Conservation (phyloP, 1,140 invertebrate genomes). For the Drosophila leontia region DNA sequence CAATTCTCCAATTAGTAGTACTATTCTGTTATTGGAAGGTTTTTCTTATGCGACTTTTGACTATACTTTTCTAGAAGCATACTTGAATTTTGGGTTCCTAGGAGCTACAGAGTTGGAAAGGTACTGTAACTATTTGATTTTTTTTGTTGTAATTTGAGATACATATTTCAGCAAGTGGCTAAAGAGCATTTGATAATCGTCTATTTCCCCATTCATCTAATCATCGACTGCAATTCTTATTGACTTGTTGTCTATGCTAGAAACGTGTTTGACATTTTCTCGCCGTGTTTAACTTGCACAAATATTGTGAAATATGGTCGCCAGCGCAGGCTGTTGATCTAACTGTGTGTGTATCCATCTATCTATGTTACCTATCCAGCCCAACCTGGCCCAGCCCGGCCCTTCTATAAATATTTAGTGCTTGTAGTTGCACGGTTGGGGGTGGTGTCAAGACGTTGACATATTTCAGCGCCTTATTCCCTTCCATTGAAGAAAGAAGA, state of each 20-base stretch:
- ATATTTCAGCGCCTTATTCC: constrained; percentile 58
- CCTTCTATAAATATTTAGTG: constrained; percentile 51
- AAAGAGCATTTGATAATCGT: constrained; percentile 36
- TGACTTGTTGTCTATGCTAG: constrained; percentile 63
- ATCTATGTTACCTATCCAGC: constrained; percentile 9
- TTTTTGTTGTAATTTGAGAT: not conserved
- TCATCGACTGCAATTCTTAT: constrained; percentile 55
- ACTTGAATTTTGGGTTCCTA: not conserved
- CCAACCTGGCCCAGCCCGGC: constrained; percentile 7
- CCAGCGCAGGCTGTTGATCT: constrained; percentile 20
- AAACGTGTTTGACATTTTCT: constrained; percentile 80
- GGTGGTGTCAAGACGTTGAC: constrained; percentile 61
- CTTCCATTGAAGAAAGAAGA: constrained; percentile 61
- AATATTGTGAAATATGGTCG: constrained; percentile 52
- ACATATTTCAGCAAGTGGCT: not conserved
- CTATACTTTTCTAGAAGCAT: not conserved
- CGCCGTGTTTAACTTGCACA: constrained; percentile 59
- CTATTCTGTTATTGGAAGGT: not conserved
- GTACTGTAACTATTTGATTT: too few relatives aligned
- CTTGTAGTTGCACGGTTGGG: constrained; percentile 17
- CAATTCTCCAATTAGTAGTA: constrained; percentile 13
- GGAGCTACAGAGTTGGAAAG: not conserved
- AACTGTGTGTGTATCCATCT: constrained; percentile 26
- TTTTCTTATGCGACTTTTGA: not conserved
- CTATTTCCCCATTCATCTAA: constrained; percentile 14